Conservation (phyloP, 2,797 vertebrate species). For the Podarcis siculus region DNA sequence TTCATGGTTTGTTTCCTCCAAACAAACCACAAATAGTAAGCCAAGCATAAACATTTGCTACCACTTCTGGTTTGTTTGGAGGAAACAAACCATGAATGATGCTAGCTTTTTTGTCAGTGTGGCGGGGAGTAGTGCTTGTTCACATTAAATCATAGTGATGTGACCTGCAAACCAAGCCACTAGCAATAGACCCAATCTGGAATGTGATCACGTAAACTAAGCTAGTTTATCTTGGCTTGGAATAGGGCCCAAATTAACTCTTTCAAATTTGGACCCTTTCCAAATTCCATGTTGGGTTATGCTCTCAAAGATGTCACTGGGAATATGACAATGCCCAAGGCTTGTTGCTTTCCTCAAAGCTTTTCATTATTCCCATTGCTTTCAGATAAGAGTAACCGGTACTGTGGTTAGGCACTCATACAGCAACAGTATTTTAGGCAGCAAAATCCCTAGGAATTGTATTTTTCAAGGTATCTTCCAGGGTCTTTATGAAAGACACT, state of each 20-base stretch:
- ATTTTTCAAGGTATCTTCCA: not conserved
- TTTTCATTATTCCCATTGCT: not conserved
- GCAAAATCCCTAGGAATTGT: not conserved
- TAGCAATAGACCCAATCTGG: not conserved
- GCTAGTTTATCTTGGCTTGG: not conserved
- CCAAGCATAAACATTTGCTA: too few species aligned
- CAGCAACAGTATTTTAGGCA: not conserved
- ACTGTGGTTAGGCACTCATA: not conserved
- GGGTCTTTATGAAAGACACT: not conserved
- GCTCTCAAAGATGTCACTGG: not conserved
- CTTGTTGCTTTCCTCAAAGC: too few species aligned
- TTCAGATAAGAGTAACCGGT: too few species aligned
- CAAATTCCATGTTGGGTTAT: not conserved
- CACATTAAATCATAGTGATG: too few species aligned
- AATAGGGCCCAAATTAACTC: not conserved
- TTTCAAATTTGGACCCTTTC: not conserved
- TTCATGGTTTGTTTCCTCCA: not conserved
- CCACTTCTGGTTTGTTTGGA: too few species aligned
- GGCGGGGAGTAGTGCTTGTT: too few species aligned
- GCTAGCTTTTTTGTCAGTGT: too few species aligned
- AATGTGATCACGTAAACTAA: not conserved
- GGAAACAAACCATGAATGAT: too few species aligned
- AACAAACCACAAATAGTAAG: not conserved
- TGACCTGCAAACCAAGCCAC: too few species aligned
- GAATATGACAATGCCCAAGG: not conserved